Evolutionary conservation across 2,888 invertebrate genomes (phyloP), one percentile per base, ranked within the genome.

Genomic region (Idaea straminata): DNA sequence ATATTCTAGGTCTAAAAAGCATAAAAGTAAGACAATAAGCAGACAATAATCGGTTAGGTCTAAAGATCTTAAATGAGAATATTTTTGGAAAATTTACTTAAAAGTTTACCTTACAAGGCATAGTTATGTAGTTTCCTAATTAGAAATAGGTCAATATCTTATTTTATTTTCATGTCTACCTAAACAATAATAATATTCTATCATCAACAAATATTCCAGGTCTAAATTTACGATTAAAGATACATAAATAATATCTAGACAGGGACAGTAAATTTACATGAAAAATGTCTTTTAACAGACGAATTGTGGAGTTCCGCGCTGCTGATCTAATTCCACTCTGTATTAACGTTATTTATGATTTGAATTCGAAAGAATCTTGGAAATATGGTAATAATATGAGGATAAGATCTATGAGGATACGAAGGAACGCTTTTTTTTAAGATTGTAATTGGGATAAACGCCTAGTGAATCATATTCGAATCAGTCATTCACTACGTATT

Each of bases 291-390:
- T 83, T 78, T 78, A 75, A 79, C 83, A 84, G 47, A 47, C 47
- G 47, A 83, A 84, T 84, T 83, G 82, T 83, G 77, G 77, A 65
- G 73, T 72, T 74, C 64, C 80, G 82, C 80, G 77, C 75, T 75
- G 83, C 77, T 80, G 84, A 69, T 69, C 82, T 84, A 83, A 83
- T 83, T 82, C 47, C 79, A 76, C 72, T 77, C 66, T 71, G 75
- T 80, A 82, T 84, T 84, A 81, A 80, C 81, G 80, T 77, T 80
- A 83, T 83, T 83, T 82, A 83, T 81, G 80, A 47, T 47, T 47
- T 47, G 47, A 47, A 13, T 47, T 47, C 47, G 47, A 47, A 47
- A 47, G 47, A 47, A 5, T 38, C 57, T 65, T 62, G 16, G 62
- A 68, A 57, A 63, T 65, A 65, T 63, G 65, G 35, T 68, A 47